Evolutionary conservation across 1,140 invertebrate genomes (phyloP), one percentile per base, ranked within the genome.

Genomic region (Marisa cornuarietis): DNA sequence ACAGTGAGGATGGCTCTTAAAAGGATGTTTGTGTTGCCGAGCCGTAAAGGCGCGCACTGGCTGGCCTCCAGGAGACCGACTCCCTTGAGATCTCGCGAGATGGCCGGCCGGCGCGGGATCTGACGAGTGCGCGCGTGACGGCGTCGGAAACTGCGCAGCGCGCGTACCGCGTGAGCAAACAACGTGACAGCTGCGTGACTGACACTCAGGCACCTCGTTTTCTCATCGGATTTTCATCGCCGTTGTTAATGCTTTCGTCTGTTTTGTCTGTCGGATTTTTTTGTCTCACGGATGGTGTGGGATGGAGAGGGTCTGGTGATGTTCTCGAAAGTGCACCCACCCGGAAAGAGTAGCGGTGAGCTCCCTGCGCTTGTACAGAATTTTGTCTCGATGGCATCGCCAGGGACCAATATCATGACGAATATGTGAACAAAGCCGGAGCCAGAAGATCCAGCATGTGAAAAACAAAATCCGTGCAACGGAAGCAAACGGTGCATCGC

Each of bases 11-110:
- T n/a, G 49, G 71, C 11, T 18, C 16, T 54, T 52, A 73, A 73
- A 73, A 73, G 71, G 71, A 73, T 73, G 51, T 0, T 54, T 73
- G 42, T 14, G 71, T 73, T 73, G 71, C 71, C 52, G 71, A 9
- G 71, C 11, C 18, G 13, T n/a, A 18, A 0, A 10, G 71, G 52
- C 22, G 71, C 52, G 71, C 24, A 26, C 14, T 16, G 51, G 18
- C 26, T 22, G 51, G 22, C 16, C 16, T 58, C 11, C 54, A 58
- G 54, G 54, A 58, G 54, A 58, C 54, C 54, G 54, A 58, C 11
- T 18, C 54, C 16, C 54, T 3, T 58, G 54, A 18, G 11, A 58
- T 58, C 54, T 58, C 54, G 54, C 54, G 54, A 11, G 11, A 58
- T 58, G 54, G 54, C 54, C 71, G 8, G 71, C 52, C 10, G 71